Evolutionary conservation across 2,113 vertebrate species (phyloP), one percentile per base, ranked within the genome.

Genomic region (Pomatostomus ruficeps): DNA sequence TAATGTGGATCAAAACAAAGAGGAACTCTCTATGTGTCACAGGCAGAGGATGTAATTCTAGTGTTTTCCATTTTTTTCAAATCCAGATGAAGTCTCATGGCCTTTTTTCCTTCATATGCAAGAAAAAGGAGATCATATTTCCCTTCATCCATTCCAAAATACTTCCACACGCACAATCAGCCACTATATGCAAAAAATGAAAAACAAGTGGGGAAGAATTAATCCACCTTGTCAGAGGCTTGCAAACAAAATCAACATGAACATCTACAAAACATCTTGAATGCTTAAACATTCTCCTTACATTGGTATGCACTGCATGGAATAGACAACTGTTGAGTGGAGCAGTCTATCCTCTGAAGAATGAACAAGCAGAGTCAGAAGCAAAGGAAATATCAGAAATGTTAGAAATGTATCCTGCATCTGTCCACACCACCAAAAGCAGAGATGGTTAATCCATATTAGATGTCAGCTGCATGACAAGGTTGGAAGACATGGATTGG

Each of bases 341-440:
- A 91, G 57, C 29, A 26, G 91, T 91, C 59, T 91, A 59, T 92
- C 49, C 67, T 89, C 77, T 71, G 46, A 89, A 95, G 91, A 89
- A 93, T 38, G 51, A 91, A 24, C 71, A 73, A 71, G 57, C 10
- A 80, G 59, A 89, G 42, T 75, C 57, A 96, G 76, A 93, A 77
- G 67, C 36, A 67, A 84, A 94, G 83, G 61, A 96, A 94, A 88
- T 45, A 96, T 63, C 74, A 96, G 46, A 89, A 89, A 86, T 62
- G 7, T 55, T 35, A 89, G 77, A 80, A 75, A 83, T 72, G 58
- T 54, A 43, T 89, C 72, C 93, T 89, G n/a, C 77, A 96, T 93
- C 62, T 91, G 63, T 72, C 80, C 51, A 15, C 48, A 80, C 28
- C 70, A 86, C 49, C 74, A 81, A 68, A 68, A 76, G n/a, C 48